Conservation (phyloP, 2,113 vertebrate genomes). For the Mugil cephalus region DNA sequence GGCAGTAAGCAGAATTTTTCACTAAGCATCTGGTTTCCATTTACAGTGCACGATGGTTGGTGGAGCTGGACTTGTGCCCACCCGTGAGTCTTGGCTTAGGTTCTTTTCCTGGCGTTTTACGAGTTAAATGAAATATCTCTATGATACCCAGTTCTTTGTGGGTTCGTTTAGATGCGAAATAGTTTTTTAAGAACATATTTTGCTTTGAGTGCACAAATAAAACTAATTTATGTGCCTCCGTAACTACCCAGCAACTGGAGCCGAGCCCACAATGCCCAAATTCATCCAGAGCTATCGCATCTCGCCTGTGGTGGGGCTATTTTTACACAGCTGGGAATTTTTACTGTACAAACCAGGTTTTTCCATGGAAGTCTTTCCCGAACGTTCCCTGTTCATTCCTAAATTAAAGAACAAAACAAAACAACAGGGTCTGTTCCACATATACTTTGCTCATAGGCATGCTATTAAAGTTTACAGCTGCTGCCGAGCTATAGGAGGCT, state of each 20-base stretch:
- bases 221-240: not conserved
- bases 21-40: slow-evolving; percentile 49
- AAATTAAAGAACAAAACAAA: slow-evolving; percentile 12
- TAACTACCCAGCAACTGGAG: not conserved
- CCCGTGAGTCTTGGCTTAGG: slow-evolving; percentile 11
- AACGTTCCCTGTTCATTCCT: slow-evolving; percentile 10
- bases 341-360: slow-evolving; percentile 21
- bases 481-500: slow-evolving; percentile 52
- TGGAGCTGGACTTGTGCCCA: slow-evolving; percentile 37
- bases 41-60: not conserved
- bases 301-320: slow-evolving; percentile 55
- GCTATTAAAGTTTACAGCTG: slow-evolving; percentile 59
- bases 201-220: not conserved
- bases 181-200: not conserved
- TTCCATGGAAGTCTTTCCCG: slow-evolving; percentile 36
- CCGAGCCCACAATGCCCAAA: not conserved
- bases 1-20: slow-evolving; percentile 44
- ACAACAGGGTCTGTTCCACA: slow-evolving; percentile 15
- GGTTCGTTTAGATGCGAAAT: not conserved
- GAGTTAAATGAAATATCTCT: not conserved
- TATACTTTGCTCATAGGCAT: slow-evolving; percentile 46
- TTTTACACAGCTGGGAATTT: slow-evolving; percentile 44
- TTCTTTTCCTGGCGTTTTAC: slow-evolving; percentile 30
- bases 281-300: slow-evolving; percentile 27
- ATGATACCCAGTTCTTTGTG: not conserved